phyloP scores from a whole-genome alignment of 2,113 vertebrate genomes.

The Bostrychus sinensis region DNA sequence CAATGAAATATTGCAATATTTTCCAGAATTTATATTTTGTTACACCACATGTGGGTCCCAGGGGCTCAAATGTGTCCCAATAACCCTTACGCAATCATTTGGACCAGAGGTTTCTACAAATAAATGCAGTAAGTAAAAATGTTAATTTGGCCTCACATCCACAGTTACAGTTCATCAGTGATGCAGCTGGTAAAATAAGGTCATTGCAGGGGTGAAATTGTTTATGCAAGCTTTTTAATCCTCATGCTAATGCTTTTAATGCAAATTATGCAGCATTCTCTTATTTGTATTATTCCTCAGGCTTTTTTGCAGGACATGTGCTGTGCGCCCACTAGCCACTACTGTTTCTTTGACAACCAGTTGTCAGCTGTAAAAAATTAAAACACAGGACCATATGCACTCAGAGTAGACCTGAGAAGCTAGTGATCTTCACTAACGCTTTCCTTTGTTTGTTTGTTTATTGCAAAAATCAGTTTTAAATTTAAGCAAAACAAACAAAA shows the following conservation, averaged over 20 bases:
- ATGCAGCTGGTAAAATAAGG: slow-evolving; percentile 2
- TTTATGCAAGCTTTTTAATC: slow-evolving; percentile 4
- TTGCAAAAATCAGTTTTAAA: too few species aligned
- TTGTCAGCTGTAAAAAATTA: not conserved
- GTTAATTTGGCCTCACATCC: slow-evolving; percentile 3
- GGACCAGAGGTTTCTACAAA: not conserved
- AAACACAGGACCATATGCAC: not conserved
- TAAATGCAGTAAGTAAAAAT: not conserved
- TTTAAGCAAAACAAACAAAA: too few species aligned
- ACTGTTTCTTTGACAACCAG: not conserved
- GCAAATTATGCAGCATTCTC: not conserved
- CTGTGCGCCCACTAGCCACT: not conserved
- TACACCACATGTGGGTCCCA: too few species aligned
- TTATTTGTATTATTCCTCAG: slow-evolving; percentile 1
- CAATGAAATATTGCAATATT: too few species aligned
- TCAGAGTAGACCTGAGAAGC: not conserved
- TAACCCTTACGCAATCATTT: not conserved
- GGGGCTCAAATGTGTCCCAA: too few species aligned
- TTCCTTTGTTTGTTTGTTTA: too few species aligned
- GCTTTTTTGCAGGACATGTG: not conserved
- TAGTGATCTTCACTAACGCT: too few species aligned
- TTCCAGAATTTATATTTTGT: too few species aligned
- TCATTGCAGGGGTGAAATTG: not conserved
- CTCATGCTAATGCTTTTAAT: not conserved
- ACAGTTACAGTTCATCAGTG: not conserved